Evolutionary conservation across 2,113 vertebrate species (phyloP).

Genomic region (Equus przewalskii): DNA sequence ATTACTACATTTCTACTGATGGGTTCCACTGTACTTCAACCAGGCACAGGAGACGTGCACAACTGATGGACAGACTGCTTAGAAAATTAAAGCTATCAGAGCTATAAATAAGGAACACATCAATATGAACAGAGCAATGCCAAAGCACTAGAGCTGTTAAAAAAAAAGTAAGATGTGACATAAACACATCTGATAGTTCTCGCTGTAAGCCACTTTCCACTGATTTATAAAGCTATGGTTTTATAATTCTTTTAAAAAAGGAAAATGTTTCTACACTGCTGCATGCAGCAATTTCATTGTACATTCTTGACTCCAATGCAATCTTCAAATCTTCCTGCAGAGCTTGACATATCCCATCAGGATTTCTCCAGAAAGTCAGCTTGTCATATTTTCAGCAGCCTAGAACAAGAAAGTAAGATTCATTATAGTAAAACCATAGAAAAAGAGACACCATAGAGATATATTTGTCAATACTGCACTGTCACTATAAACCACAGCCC

Average conservation of each 20-base stretch:
- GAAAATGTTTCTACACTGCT: constrained; percentile 66
- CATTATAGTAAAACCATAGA: constrained; percentile 57
- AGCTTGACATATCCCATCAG: constrained; percentile 49
- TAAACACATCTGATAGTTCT: constrained; percentile 54
- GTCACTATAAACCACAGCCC: constrained; percentile 25
- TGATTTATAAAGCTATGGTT: constrained; percentile 72
- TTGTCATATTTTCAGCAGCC: constrained; percentile 90
- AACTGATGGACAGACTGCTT: constrained; percentile 57
- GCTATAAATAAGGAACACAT: constrained; percentile 73
- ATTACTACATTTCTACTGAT: constrained; percentile 20
- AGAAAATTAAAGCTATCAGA: constrained; percentile 70
- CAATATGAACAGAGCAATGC: constrained; percentile 57
- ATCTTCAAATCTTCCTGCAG: constrained; percentile 70
- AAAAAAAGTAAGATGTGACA: constrained; percentile 61
- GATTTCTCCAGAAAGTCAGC: constrained; percentile 80
- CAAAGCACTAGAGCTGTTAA: constrained; percentile 17
- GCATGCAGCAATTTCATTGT: constrained; percentile 60
- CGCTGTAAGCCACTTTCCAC: constrained; percentile 65
- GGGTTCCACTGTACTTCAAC: not conserved
- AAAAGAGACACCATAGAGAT: not conserved
- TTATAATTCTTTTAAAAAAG: constrained; percentile 72
- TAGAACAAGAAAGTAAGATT: constrained; percentile 81
- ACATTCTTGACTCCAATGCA: constrained; percentile 53
- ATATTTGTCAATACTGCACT: constrained; percentile 6
- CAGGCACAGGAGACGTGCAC: constrained; percentile 65